These are phyloP conservation scores for Phaethon lepturus DNA, from an alignment of 2,113 vertebrate genomes.

Conservation along the genomic window DNA sequence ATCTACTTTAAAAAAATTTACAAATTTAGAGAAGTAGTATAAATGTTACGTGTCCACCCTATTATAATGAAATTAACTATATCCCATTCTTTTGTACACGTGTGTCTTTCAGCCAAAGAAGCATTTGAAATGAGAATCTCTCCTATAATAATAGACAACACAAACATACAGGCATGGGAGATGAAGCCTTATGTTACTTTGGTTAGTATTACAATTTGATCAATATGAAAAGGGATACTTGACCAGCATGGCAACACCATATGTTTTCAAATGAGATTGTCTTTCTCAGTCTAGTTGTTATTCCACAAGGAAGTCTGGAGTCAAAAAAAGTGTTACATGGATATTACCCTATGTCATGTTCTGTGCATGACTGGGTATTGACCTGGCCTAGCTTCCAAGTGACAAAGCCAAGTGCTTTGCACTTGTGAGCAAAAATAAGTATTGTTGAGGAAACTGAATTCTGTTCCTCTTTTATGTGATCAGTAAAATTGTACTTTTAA, in stretches of 20 bases:
- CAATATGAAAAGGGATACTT: neutral
- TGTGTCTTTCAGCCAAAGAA: slow-evolving; percentile 87
- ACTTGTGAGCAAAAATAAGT: neutral
- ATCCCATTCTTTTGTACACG: neutral
- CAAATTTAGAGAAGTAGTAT: neutral
- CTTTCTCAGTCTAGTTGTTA: neutral
- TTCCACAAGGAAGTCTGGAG: neutral
- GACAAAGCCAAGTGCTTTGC: neutral
- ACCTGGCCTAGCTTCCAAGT: neutral
- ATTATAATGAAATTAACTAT: neutral
- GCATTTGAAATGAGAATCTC: slow-evolving; percentile 87
- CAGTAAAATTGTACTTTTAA: neutral
- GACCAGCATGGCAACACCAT: neutral
- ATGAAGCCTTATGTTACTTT: slow-evolving; percentile 94
- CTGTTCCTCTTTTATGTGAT: neutral
- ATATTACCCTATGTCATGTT: neutral
- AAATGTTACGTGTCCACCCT: neutral
- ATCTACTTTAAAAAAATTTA: neutral
- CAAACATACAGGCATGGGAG: slow-evolving; percentile 96
- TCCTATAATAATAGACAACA: slow-evolving; percentile 97
- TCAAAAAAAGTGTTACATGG: neutral
- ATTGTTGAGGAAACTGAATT: neutral
- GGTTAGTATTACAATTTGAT: slow-evolving; percentile 82
- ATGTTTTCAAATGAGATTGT: neutral
- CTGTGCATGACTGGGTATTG: neutral